phyloP scores from a whole-genome alignment of 2,888 invertebrate species.

The Thumatha senex region DNA sequence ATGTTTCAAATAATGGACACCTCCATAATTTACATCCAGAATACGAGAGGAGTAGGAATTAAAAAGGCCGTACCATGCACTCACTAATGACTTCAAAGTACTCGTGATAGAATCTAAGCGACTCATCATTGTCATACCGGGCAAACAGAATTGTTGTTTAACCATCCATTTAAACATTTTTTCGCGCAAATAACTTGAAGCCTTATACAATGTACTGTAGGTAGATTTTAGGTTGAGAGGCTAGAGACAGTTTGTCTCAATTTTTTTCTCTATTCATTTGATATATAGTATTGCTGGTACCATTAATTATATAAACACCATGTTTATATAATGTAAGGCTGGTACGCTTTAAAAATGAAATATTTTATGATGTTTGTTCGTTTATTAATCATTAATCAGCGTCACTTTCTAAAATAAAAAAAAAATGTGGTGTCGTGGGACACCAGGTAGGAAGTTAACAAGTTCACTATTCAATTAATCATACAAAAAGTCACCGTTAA shows the following conservation, averaged over 20 bases:
- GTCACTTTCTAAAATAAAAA: no score
- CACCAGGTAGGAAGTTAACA: no score
- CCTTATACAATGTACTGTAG: not conserved
- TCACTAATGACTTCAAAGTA: conserved; percentile 61
- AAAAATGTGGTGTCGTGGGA: no score
- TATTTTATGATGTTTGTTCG: no score
- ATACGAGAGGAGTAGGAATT: conserved; percentile 11
- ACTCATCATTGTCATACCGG: conserved; percentile 60
- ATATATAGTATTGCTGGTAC: conserved; percentile 35
- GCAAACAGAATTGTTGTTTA: conserved; percentile 45
- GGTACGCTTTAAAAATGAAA: no score
- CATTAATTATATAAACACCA: no score
- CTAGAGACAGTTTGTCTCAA: conserved; percentile 31
- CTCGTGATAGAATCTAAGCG: conserved; percentile 60
- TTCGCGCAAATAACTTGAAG: conserved; percentile 9
- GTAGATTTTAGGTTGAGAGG: conserved; percentile 4
- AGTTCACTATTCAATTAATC: no score
- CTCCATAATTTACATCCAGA: not conserved
- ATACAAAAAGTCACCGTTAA: no score
- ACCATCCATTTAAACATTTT: conserved; percentile 14
- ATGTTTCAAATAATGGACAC: not conserved
- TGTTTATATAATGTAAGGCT: no score
- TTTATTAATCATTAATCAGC: no score
- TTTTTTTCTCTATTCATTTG: conserved; percentile 35
- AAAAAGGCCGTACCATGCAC: conserved; percentile 26